Conservation (phyloP, 2,113 vertebrate genomes). For the Asarcornis scutulata region DNA sequence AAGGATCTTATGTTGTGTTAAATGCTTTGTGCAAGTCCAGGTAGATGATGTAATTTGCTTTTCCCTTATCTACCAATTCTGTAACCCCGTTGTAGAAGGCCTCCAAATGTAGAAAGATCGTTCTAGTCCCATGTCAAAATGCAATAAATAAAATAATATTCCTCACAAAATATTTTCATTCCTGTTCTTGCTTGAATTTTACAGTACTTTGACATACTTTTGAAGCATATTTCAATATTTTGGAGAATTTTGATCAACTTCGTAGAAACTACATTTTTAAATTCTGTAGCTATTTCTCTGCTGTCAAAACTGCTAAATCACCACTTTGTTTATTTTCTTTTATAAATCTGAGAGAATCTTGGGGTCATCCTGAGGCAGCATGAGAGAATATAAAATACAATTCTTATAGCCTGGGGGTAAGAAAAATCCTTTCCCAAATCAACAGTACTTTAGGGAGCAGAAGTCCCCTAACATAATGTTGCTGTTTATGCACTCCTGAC, state of each 20-base stretch:
- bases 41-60: too few relatives aligned
- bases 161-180: background rate
- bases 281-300: background rate
- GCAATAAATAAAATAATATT: background rate
- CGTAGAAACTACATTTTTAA: background rate
- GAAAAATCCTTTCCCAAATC: slow-evolving; percentile 76
- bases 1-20: too few relatives aligned
- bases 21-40: too few relatives aligned
- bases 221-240: background rate
- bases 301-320: slow-evolving; percentile 14
- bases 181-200: background rate
- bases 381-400: slow-evolving; percentile 66
- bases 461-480: slow-evolving; percentile 76
- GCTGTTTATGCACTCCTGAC: slow-evolving; percentile 72
- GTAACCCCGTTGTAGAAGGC: too few relatives aligned
- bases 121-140: background rate
- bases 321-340: slow-evolving; percentile 29
- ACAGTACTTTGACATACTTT: background rate
- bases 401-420: slow-evolving; percentile 70
- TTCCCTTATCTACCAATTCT: too few relatives aligned
- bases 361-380: slow-evolving; percentile 58
- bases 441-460: slow-evolving; percentile 75
- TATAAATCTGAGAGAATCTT: slow-evolving; percentile 57
- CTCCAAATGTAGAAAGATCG: background rate
- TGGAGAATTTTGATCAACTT: background rate